A percentile compares a stretch with the other conserved stretches of the same genome.
phyloP scores from a whole-genome alignment of 2,888 invertebrate genomes.

The Sycophila texana region DNA sequence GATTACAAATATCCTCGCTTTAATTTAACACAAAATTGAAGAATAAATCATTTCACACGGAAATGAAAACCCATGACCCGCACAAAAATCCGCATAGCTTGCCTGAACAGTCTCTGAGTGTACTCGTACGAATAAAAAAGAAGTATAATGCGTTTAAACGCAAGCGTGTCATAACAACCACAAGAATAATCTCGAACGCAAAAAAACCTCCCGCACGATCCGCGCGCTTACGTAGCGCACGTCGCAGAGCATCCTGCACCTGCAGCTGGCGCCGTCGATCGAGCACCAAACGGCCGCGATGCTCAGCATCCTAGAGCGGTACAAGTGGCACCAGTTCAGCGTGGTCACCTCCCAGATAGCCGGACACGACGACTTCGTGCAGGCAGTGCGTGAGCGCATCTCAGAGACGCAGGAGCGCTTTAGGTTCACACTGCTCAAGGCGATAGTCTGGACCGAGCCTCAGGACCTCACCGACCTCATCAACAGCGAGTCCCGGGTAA shows the following conservation, averaged over 20 bases:
- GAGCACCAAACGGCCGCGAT: slow-evolving; percentile 98
- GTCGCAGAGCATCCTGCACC: slow-evolving; percentile 86
- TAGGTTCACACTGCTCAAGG: slow-evolving; percentile 91
- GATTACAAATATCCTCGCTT: too few species aligned
- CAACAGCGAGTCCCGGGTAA: slow-evolving; percentile 93
- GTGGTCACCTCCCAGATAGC: slow-evolving; percentile 95
- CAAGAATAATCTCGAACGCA: neutral
- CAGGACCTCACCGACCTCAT: slow-evolving; percentile 87
- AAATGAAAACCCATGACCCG: neutral
- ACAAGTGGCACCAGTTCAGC: slow-evolving; percentile 97
- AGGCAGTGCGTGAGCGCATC: slow-evolving; percentile 92
- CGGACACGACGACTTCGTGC: slow-evolving; percentile 96
- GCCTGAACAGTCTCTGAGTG: too few species aligned
- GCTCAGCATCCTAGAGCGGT: slow-evolving; percentile 94
- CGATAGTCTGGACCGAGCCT: slow-evolving; percentile 87
- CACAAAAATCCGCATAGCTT: slow-evolving; percentile 2
- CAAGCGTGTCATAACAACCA: neutral
- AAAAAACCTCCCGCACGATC: neutral
- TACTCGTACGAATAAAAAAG: neutral
- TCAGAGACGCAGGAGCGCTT: slow-evolving; percentile 87
- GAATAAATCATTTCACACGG: neutral
- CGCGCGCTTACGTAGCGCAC: slow-evolving; percentile 30
- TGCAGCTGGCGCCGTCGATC: slow-evolving; percentile 96
- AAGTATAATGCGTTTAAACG: neutral
- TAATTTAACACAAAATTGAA: neutral